Conservation (phyloP, 2,888 invertebrate species). For the Muscina levida region DNA sequence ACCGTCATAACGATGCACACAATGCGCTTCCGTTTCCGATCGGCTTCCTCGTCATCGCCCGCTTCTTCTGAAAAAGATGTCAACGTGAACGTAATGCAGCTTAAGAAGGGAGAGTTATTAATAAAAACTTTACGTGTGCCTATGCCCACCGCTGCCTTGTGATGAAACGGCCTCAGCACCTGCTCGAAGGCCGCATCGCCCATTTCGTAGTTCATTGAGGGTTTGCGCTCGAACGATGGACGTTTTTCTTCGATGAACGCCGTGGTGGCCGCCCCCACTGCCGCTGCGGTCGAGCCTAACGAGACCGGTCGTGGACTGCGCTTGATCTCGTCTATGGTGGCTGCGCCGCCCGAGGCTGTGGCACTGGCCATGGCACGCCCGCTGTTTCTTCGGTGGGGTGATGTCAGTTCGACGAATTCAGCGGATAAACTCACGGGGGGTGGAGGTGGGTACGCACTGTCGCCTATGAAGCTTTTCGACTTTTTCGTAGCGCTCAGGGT, state of each 20-base stretch:
- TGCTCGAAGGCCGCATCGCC: slow-evolving; percentile 79
- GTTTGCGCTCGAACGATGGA: slow-evolving; percentile 78
- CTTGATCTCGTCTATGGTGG: slow-evolving; percentile 77
- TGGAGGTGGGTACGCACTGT: slow-evolving; percentile 73
- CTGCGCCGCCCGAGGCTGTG: slow-evolving; percentile 71
- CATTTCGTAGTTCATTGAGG: slow-evolving; percentile 77
- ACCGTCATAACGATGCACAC: slow-evolving; percentile 87
- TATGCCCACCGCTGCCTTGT: slow-evolving; percentile 72
- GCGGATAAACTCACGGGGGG: slow-evolving; percentile 66
- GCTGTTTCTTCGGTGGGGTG: slow-evolving; percentile 79
- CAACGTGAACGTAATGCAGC: too few species aligned
- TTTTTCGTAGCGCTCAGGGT: slow-evolving; percentile 79
- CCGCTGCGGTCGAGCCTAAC: slow-evolving; percentile 68
- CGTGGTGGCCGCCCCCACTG: slow-evolving; percentile 72
- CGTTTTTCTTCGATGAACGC: slow-evolving; percentile 79
- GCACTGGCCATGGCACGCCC: slow-evolving; percentile 77
- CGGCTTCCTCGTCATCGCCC: slow-evolving; percentile 82
- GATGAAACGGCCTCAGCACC: slow-evolving; percentile 78
- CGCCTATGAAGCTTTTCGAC: slow-evolving; percentile 80
- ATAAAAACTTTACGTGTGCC: slow-evolving; percentile 73
- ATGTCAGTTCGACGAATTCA: slow-evolving; percentile 79
- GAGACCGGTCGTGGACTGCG: slow-evolving; percentile 78
- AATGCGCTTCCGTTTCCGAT: slow-evolving; percentile 85
- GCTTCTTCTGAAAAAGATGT: slow-evolving; percentile 79
- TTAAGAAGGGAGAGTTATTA: not conserved